These are phyloP conservation scores for Lysandra bellargus DNA, from an alignment of 2,888 invertebrate genomes.

Conservation along the genomic window DNA sequence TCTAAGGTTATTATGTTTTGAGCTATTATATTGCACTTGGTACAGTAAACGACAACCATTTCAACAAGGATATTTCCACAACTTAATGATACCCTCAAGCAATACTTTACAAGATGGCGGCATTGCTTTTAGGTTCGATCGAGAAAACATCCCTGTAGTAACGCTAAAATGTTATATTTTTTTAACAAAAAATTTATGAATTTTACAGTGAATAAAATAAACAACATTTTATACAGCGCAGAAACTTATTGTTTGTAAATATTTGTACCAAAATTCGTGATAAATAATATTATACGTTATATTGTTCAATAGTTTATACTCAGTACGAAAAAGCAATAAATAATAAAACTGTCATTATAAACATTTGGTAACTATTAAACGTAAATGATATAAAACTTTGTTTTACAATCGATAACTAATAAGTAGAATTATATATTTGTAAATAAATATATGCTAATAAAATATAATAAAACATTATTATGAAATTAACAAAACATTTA, in stretches of 20 bases:
- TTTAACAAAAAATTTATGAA: neutral
- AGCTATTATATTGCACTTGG: slow-evolving; percentile 64
- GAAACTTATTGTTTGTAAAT: neutral
- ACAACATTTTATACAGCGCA: too few species aligned
- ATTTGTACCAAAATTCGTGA: neutral
- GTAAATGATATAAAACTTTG: slow-evolving; percentile 17
- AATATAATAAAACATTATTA: neutral
- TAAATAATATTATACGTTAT: neutral
- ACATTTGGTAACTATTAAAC: slow-evolving; percentile 1
- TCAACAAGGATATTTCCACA: neutral
- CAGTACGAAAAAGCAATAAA: neutral
- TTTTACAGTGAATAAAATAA: neutral
- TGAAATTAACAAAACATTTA: neutral
- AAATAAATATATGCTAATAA: neutral
- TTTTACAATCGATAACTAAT: slow-evolving; percentile 22
- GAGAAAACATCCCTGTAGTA: neutral
- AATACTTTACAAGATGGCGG: neutral
- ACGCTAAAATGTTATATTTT: neutral
- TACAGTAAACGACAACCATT: slow-evolving; percentile 36
- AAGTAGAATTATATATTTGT: slow-evolving; percentile 17
- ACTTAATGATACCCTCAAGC: neutral
- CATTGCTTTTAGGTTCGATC: neutral
- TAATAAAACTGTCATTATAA: neutral
- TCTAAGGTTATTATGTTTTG: slow-evolving; percentile 63
- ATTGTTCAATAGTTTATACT: neutral